A percentile compares a stretch with the other conserved stretches of the same genome.
Conservation (phyloP, 2,113 vertebrate species). For the Entomyzon cyanotis region DNA sequence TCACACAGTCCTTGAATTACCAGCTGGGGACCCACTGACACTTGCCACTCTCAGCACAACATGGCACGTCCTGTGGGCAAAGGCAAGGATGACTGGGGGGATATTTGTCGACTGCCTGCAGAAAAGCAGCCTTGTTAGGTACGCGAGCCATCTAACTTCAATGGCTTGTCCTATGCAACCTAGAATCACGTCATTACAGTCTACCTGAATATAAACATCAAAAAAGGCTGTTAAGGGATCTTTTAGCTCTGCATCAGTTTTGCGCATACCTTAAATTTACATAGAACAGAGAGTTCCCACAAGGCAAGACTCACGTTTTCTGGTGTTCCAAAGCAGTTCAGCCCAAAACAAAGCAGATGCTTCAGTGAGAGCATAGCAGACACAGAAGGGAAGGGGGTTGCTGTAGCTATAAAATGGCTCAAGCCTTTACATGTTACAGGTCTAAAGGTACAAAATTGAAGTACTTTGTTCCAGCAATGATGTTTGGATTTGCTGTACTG, state of each 20-base stretch:
- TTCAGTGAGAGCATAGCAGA: not conserved
- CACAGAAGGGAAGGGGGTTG: not conserved
- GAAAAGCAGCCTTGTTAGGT: not conserved
- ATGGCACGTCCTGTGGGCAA: not conserved
- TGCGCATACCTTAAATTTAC: not conserved
- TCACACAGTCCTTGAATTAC: not conserved
- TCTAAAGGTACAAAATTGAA: not conserved
- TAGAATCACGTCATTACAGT: not conserved
- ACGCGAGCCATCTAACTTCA: not conserved
- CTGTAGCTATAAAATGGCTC: not conserved
- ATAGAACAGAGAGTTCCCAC: not conserved
- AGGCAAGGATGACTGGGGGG: not conserved
- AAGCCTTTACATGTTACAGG: not conserved
- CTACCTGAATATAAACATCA: not conserved
- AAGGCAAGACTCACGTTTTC: not conserved
- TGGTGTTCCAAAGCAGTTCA: not conserved
- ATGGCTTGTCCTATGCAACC: not conserved
- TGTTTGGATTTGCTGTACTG: not conserved
- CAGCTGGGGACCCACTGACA: rapidly evolving
- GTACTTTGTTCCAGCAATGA: not conserved
- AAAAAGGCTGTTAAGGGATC: not conserved
- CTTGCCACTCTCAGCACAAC: not conserved
- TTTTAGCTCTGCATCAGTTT: not conserved
- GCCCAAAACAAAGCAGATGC: not conserved
- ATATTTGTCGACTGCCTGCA: not conserved